Evolutionary conservation across 2,888 invertebrate genomes (phyloP), one percentile per base, ranked within the genome.

Genomic region (Ichneumoninae sp.): DNA sequence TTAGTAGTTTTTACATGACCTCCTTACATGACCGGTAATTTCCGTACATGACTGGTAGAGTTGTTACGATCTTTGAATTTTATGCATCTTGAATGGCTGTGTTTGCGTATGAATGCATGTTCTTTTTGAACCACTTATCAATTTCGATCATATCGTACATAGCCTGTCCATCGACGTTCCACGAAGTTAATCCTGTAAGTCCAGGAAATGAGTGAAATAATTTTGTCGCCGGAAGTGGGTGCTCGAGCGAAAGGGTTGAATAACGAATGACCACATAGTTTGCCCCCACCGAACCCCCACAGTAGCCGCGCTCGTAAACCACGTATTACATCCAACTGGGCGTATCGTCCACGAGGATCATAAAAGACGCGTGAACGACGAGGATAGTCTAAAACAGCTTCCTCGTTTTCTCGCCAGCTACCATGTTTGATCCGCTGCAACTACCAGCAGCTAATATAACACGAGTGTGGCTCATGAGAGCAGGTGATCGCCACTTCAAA

Each of bases 401-500:
- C 88, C 88, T 89, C 76, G 82, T 88, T 88, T 86, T 22, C 74
- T 40, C 54, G 19, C 7, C 60, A 22, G 33, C 63, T 63, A 69
- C 73, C 75, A 63, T 65, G 76, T 69, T 76, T 70, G 81, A 79
- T 65, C 66, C 54, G 47, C 50, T 19, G 30, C 68, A 36, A 71
- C 54, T 85, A 63, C 63, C 83, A 54, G 52, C 69, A 8, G 52
- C 52, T 26, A 52, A 26, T 13, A 69, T 36, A 40, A 83, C 78
- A 30, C 60, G 30, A n/a, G 73, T 44, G 44, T 75, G 73, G 73
- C 66, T 36, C 44, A 71, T 76, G 36, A 82, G 65, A 76, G 82
- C 33, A 76, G 60, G 26, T 71, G 85, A 85, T 85, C 74, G 85
- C 86, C 85, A 89, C 86, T 83, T 89, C 88, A 86, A 87, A 74